Percentiles rank a stretch among this genome's conserved stretches.
phyloP scores from a whole-genome alignment of 2,113 vertebrate species.

The Ctenodactylus gundi region DNA sequence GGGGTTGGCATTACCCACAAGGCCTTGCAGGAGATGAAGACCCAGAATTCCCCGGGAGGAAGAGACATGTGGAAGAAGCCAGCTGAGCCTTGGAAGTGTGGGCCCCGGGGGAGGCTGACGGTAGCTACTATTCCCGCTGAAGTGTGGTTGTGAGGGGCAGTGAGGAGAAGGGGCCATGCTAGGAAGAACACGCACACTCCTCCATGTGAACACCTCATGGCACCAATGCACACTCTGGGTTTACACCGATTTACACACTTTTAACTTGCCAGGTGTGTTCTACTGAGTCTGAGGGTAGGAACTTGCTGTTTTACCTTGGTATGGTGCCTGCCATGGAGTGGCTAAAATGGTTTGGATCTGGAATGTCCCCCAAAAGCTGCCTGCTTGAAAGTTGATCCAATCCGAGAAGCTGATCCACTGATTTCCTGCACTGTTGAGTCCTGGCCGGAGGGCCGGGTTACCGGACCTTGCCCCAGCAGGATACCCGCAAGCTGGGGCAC shows the following conservation, averaged over 20 bases:
- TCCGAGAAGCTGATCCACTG: no score
- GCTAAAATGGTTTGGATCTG: no score
- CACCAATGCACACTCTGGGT: rapidly evolving
- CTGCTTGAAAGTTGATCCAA: no score
- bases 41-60: neutral
- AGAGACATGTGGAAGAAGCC: rapidly evolving
- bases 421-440: no score
- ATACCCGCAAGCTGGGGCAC: no score
- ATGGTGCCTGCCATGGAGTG: rapidly evolving
- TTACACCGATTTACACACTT: neutral
- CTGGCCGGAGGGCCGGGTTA: no score
- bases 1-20: neutral
- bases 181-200: rapidly evolving
- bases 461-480: no score
- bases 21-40: neutral
- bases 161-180: no score
- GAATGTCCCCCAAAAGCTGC: no score
- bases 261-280: no score
- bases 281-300: neutral
- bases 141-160: neutral
- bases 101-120: rapidly evolving
- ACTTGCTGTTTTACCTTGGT: neutral
- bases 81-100: neutral
- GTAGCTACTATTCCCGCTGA: neutral
- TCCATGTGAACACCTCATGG: rapidly evolving